Base-by-base conservation (phyloP, 2,797 vertebrate species). In the Halcyon smyrnensis region DNA sequence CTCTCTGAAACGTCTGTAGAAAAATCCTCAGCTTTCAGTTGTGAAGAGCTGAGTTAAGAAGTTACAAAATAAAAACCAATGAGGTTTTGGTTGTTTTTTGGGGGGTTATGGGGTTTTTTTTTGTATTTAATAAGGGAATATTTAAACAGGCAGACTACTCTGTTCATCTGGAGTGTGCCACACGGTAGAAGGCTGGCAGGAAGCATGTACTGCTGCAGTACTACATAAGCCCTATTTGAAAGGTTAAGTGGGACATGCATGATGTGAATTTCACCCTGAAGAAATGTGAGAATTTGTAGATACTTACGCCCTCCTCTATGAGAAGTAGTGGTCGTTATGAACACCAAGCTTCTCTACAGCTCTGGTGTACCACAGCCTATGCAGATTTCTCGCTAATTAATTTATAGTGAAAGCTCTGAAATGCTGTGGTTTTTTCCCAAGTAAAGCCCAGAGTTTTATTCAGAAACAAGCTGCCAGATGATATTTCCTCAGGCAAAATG, bases 401-500 rank as follows among this genome's bases (percentile, higher is more conserved):
- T 24, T 53, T 43, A 39, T 7, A 68, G 20, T 25, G 45, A 86
- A 87, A 88, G 39, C 73, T 53, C 83, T 82, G 56, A 87, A 90
- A 82, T 13, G 53, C 28, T 56, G 1, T 34, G 34, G 19, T 21
- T 59, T 54, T 37, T 91, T 56, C 59, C 56, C 56, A 64, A 73
- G 24, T n/a, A 51, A 73, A 87, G 48, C 27, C 25, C 43, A 43
- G 54, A 73, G 6, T 69, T 89, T 89, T 90, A 28, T 59, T 62
- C 41, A 75, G 53, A 68, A 95, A 80, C 6, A 65, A 46, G 32
- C 39, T 83, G 54, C 68, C 50, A 81, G 28, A 39, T 64, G 74
- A 80, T 80, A 89, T 39, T 54, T 90, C 83, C 50, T 87, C 36
- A 59, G 56, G 81, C 53, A 80, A 95, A 93, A 85, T 57, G 32